phyloP scores from a whole-genome alignment of 2,888 invertebrate genomes.

The Formica aserva region DNA sequence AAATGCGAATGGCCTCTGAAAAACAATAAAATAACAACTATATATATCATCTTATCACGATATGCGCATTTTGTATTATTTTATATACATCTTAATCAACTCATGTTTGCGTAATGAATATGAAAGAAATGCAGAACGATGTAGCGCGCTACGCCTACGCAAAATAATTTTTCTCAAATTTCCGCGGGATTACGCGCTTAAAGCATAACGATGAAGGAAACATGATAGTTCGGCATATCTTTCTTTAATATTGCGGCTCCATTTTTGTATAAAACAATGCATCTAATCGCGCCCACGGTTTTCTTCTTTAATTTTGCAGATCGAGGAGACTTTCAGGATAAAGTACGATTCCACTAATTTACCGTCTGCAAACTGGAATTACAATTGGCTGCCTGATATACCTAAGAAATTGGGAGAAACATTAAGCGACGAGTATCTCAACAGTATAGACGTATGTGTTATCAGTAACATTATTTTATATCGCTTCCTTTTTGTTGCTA shows the following conservation, averaged over 20 bases:
- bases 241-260: constrained; percentile 7
- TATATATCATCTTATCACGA: background rate
- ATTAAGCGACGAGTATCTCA: constrained; percentile 84
- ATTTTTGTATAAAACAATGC: background rate
- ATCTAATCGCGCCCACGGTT: constrained; percentile 37
- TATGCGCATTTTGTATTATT: constrained; percentile 24
- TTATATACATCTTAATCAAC: constrained; percentile 25
- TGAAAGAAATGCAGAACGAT: constrained; percentile 33
- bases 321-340: constrained; percentile 85
- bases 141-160: constrained; percentile 41
- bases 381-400: constrained; percentile 87
- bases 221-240: background rate
- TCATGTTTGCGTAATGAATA: background rate
- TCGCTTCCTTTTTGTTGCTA: background rate
- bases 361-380: constrained; percentile 62
- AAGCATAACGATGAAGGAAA: constrained; percentile 48
- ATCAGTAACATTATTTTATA: constrained; percentile 61
- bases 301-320: constrained; percentile 83
- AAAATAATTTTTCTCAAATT: constrained; percentile 55
- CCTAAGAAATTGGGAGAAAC: constrained; percentile 86
- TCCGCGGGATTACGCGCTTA: background rate
- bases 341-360: too few relatives aligned
- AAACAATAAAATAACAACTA: background rate
- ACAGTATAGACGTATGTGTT: constrained; percentile 85
- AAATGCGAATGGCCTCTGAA: background rate